Evolutionary conservation across 1,140 invertebrate species (phyloP).

Genomic region (Drosophila malerkotliana): DNA sequence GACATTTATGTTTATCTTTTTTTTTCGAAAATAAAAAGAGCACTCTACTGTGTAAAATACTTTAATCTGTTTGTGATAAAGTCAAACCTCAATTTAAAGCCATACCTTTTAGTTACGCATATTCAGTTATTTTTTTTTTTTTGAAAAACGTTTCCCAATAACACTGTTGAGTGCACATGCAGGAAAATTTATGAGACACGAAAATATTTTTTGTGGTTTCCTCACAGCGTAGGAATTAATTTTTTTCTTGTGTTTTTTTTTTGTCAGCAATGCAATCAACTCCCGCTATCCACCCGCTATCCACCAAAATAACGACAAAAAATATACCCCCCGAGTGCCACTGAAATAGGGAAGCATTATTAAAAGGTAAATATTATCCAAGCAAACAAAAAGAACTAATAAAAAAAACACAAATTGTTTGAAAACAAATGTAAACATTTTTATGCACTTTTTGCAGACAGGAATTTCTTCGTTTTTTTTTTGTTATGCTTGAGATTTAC

Average conservation of each 20-base stretch:
- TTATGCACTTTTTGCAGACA: conserved; percentile 67
- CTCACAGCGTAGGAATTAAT: conserved; percentile 20
- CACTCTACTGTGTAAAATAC: background rate
- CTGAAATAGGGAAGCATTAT: conserved; percentile 62
- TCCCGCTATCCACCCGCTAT: background rate
- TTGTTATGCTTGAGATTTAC: conserved; percentile 59
- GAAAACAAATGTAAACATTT: conserved; percentile 65
- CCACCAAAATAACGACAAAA: conserved; percentile 3
- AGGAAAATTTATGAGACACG: conserved; percentile 69
- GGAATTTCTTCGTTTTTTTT: conserved; percentile 33
- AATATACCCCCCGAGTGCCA: conserved; percentile 38
- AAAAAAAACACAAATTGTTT: conserved; percentile 56
- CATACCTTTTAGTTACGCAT: conserved; percentile 11
- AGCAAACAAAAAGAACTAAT: conserved; percentile 56
- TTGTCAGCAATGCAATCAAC: conserved; percentile 39
- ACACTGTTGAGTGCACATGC: conserved; percentile 31
- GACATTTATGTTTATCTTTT: too few relatives aligned
- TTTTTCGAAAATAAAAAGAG: too few relatives aligned
- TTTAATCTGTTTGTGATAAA: background rate
- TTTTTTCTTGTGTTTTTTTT: conserved; percentile 35
- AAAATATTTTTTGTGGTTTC: conserved; percentile 56
- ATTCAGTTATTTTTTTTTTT: conserved; percentile 41
- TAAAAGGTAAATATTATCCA: conserved; percentile 77
- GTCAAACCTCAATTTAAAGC: background rate
- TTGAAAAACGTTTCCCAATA: conserved; percentile 11